phyloP scores from a whole-genome alignment of 2,888 invertebrate genomes.

The Dicycla oo region DNA sequence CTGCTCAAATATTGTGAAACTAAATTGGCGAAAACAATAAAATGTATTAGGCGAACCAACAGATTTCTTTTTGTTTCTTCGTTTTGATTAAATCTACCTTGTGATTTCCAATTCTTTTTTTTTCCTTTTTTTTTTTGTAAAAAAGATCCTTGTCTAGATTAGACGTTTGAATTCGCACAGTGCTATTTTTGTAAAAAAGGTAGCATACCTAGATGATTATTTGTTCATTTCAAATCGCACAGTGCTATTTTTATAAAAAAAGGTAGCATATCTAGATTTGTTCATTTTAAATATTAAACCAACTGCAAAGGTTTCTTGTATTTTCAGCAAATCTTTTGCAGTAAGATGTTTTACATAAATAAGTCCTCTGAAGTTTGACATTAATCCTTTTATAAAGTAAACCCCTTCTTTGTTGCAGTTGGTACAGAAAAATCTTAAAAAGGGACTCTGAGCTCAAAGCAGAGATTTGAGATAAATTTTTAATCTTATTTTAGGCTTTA shows the following conservation, averaged over 20 bases:
- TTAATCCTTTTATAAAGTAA: slow-evolving; percentile 80
- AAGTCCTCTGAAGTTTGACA: slow-evolving; percentile 68
- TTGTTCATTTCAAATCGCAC: neutral
- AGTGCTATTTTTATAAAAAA: neutral
- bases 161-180: neutral
- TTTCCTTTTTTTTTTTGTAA: neutral
- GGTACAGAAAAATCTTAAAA: slow-evolving; percentile 65
- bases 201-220: neutral
- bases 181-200: neutral
- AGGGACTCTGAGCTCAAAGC: slow-evolving; percentile 54
- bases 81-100: neutral
- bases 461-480: slow-evolving; percentile 61
- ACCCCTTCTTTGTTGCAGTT: slow-evolving; percentile 72
- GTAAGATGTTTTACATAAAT: slow-evolving; percentile 66
- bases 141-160: neutral
- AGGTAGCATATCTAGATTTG: neutral
- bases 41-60: neutral
- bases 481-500: slow-evolving; percentile 74
- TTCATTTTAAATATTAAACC: neutral
- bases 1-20: slow-evolving; percentile 50
- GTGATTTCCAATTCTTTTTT: neutral
- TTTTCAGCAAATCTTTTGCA: slow-evolving; percentile 50
- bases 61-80: slow-evolving; percentile 25
- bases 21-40: slow-evolving; percentile 59
- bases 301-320: slow-evolving; percentile 21